Evolutionary conservation across 2,113 vertebrate genomes (phyloP), one percentile per base, ranked within the genome.

Genomic region (Rallus limicola): DNA sequence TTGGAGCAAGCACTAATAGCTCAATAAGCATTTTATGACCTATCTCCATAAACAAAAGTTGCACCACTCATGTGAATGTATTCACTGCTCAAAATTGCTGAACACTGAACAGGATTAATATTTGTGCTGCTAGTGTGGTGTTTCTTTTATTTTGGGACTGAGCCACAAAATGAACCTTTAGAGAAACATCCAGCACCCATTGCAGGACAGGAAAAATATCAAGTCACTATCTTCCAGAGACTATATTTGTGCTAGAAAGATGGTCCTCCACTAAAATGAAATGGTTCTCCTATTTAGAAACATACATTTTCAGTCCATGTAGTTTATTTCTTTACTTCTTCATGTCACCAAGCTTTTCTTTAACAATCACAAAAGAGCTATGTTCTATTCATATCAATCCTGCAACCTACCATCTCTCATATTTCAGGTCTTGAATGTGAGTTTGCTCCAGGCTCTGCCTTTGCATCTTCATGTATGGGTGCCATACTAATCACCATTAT

Each of bases 1-100:
- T 79, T 94, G 48, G 84, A 88, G 56, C 33, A 64, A 93, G 68
- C 71, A 31, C 62, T 98, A 97, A 97, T 92, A 97, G 88, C 90
- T 96, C 93, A 82, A 76, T 92, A 95, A 95, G 59, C 36, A 5
- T 90, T 96, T 93, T 94, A 94, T 87, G 69, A 94, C 42, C 84
- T 87, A 68, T 65, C 38, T 81, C 86, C 67, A 55, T 59, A 95
- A 92, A 72, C 68, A 92, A 93, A 93, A 79, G 21, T 78, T 92
- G 50, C 68, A 80, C 42, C n/a, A 67, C 65, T 36, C 50, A 65
- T 50, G 3, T 40, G 82, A 88, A 76, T 68, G 16, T 64, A 82
- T 88, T 96, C 91, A 95, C 77, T 89, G n/a, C 55, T 87, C 58
- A 67, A 53, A 96, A 76, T 50, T 13, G 1, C 70, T 96, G 91